Evolutionary conservation across 2,888 invertebrate species (phyloP).

Genomic region (Thyatira batis): DNA sequence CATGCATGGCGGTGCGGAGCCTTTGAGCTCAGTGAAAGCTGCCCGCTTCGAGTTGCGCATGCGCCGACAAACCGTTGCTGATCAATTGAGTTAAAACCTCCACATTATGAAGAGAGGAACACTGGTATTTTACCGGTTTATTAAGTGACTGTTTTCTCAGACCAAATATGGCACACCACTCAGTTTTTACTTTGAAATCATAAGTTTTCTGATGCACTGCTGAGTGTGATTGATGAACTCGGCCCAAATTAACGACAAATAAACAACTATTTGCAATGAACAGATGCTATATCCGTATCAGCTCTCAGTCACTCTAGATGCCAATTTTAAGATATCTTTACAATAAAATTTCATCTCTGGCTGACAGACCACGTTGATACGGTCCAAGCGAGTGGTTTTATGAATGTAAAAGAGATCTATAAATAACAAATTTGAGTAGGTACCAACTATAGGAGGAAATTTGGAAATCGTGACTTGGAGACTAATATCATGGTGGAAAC

Average conservation of each 20-base stretch:
- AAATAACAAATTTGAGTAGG: no score
- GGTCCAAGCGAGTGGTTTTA: no score
- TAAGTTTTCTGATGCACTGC: neutral
- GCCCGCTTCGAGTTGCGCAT: constrained; percentile 43
- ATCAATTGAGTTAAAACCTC: constrained; percentile 44
- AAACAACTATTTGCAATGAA: no score
- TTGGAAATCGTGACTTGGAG: no score
- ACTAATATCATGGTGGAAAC: no score
- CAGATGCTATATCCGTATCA: no score
- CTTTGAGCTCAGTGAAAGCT: constrained; percentile 77
- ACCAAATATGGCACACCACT: neutral
- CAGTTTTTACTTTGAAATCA: neutral
- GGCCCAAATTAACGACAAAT: neutral
- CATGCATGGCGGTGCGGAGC: constrained; percentile 65
- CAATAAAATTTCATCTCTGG: no score
- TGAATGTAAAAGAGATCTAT: no score
- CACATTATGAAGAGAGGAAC: constrained; percentile 21
- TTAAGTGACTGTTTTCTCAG: neutral
- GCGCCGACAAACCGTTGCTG: constrained; percentile 39
- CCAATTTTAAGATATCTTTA: no score
- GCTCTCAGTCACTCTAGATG: no score
- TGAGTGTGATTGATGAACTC: neutral
- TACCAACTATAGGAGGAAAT: no score
- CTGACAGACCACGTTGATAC: no score
- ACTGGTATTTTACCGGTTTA: constrained; percentile 10